phyloP scores from a whole-genome alignment of 2,888 invertebrate genomes.

The Acleris literana region DNA sequence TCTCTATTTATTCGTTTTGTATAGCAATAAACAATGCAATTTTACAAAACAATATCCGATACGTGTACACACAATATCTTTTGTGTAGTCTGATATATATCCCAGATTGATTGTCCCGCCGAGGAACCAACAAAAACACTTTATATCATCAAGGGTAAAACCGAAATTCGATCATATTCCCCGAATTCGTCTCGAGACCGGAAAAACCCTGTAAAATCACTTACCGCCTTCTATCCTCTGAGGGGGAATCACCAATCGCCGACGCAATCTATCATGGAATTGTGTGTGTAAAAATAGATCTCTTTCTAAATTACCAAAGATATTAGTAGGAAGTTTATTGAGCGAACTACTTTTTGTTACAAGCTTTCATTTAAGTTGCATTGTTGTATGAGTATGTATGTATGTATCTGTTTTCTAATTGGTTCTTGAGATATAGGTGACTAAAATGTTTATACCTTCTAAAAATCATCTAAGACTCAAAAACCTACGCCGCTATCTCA shows the following conservation, averaged over 20 bases:
- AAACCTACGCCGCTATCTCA: too few relatives aligned
- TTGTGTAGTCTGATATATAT: neutral
- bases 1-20: too few relatives aligned
- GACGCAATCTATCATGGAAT: conserved; percentile 15
- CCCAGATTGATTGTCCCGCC: neutral
- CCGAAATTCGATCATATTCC: conserved; percentile 10
- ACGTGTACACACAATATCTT: too few relatives aligned
- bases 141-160: conserved; percentile 1
- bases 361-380: too few relatives aligned
- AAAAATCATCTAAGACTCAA: too few relatives aligned
- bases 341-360: neutral
- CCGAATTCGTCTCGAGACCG: conserved; percentile 12
- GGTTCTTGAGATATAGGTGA: too few relatives aligned
- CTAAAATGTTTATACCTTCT: too few relatives aligned
- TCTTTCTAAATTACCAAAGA: neutral
- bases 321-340: conserved; percentile 1
- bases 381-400: too few relatives aligned
- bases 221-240: conserved; percentile 4
- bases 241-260: conserved; percentile 9
- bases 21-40: too few relatives aligned
- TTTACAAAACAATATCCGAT: too few relatives aligned
- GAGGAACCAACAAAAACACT: conserved; percentile 1
- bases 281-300: conserved; percentile 16
- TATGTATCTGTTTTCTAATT: too few relatives aligned
- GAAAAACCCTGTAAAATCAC: conserved; percentile 20